Evolutionary conservation across 2,888 invertebrate genomes (phyloP), one percentile per base, ranked within the genome.

Genomic region (Apamea anceps): DNA sequence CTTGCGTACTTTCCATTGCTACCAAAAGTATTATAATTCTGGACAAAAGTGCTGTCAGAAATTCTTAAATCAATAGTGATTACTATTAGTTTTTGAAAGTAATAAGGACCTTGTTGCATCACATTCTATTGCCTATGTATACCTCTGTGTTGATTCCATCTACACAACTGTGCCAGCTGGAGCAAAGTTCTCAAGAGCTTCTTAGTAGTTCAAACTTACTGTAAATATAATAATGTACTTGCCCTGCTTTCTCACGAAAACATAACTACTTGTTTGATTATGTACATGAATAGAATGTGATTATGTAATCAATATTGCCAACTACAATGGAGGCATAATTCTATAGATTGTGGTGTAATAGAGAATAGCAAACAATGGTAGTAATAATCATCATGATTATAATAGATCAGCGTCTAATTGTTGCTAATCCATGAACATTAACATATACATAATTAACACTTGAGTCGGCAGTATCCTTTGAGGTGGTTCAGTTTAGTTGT

Each of bases 381-480:
- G 18, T 12, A 42, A 72, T 57, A 72, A 54, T 25, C 13, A 32
- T 2, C 74, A 8, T n/a, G 32, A 57, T 32, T 45, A 45, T 8
- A 54, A 54, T 45, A 32, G n/a, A 48, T 60, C 45, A 8, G 18
- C n/a, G 13, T 75, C 32, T 74, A n/a, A 7, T 60, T 74, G 25
- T 32, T 74, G 18, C 7, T 45, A 28, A 57, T 57, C 18, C 54
- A 54, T 25, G 71, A 74, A 32, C 42, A 74, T 75, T 57, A 57
- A 32, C 25, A 13, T 45, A 8, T 57, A 18, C 45, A 12, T 75
- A 74, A 75, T 75, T 57, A 57, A 45, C 28, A 18, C 25, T 74
- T 45, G 32, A 75, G 45, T 25, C 32, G 10, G 18, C 45, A 75
- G 18, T 75, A 5, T n/a, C 75, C 28, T 45, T 48, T 75, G 21